Evolutionary conservation across 2,113 vertebrate species (phyloP).

Genomic region (Lamprotornis superbus): DNA sequence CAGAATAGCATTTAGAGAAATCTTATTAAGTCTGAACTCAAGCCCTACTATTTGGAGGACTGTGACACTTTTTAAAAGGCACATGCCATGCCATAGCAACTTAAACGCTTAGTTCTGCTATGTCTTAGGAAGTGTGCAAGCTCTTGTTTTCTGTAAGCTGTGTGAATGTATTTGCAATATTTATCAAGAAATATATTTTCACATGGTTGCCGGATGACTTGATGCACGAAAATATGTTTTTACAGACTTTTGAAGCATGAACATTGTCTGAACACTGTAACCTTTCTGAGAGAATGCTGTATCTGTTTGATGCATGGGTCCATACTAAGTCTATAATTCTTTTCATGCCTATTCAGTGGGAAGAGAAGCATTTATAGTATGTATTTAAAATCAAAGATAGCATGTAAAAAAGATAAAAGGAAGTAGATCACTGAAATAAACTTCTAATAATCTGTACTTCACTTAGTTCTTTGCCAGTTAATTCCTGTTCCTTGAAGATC

Average conservation of each 20-base stretch:
- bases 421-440: not conserved
- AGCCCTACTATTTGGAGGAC: not conserved
- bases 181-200: not conserved
- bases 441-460: not conserved
- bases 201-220: not conserved
- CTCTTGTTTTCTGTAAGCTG: not conserved
- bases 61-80: not conserved
- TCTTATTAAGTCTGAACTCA: not conserved
- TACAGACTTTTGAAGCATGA: not conserved
- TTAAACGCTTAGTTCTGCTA: not conserved
- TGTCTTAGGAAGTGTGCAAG: not conserved
- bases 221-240: not conserved
- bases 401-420: not conserved
- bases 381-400: not conserved
- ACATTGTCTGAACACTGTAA: not conserved
- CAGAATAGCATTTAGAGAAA: not conserved
- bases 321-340: not conserved
- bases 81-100: not conserved
- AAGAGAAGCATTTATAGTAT: not conserved
- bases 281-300: not conserved
- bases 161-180: not conserved
- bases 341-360: not conserved
- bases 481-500: not conserved
- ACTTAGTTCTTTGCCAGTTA: not conserved
- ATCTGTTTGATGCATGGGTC: accelerated